phyloP scores from a whole-genome alignment of 2,113 vertebrate genomes.

The Craseonycteris thonglongyai region DNA sequence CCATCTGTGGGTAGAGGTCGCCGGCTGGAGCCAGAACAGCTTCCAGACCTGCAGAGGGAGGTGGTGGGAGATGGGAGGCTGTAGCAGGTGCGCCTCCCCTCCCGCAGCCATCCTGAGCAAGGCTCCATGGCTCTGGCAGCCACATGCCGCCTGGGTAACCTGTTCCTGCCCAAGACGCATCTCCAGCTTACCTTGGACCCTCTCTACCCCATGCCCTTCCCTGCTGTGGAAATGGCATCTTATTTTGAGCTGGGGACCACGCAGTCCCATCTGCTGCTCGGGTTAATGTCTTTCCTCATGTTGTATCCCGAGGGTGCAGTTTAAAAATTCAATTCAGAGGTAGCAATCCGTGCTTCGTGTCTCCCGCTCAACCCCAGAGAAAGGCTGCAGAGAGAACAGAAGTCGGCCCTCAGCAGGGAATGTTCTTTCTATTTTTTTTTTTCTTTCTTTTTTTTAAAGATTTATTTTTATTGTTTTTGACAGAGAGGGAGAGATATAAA shows the following conservation, averaged over 20 bases:
- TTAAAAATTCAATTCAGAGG: slow-evolving; percentile 37
- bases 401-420: background rate
- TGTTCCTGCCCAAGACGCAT: background rate
- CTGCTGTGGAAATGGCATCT: background rate
- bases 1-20: fast-evolving
- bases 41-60: background rate
- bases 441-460: too few species aligned
- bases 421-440: too few species aligned
- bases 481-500: too few species aligned
- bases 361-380: background rate
- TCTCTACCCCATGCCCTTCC: background rate
- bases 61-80: background rate
- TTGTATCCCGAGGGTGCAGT: background rate
- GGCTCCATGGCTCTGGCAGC: background rate
- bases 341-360: background rate
- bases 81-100: too few species aligned
- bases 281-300: background rate
- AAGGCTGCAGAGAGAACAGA: background rate
- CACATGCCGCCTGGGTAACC: fast-evolving
- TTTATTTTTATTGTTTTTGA: too few species aligned
- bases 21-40: too few species aligned
- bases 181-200: background rate
- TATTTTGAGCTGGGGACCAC: fast-evolving
- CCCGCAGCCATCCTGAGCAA: too few species aligned
- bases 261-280: fast-evolving